These are phyloP conservation scores for Pipistrellus kuhlii DNA, from an alignment of 2,797 vertebrate genomes.

Conservation along the genomic window DNA sequence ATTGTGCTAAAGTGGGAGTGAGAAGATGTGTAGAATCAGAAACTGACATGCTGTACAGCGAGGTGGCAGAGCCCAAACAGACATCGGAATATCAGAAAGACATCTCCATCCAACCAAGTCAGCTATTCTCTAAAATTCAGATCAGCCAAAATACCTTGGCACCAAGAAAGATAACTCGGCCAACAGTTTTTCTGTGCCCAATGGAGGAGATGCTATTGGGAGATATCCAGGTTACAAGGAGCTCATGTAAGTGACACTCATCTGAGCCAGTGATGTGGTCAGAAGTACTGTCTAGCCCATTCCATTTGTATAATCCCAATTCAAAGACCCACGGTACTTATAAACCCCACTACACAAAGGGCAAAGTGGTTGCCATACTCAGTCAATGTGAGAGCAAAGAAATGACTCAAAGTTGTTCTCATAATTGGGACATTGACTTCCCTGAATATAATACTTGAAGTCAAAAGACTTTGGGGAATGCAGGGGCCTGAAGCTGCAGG, in stretches of 20 bases:
- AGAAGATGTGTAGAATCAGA: background rate
- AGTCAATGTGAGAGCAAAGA: background rate
- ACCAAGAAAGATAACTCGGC: background rate
- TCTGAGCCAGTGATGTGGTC: background rate
- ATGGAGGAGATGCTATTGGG: background rate
- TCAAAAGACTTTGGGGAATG: background rate
- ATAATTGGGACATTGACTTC: background rate
- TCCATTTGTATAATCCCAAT: background rate
- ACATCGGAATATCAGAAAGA: background rate
- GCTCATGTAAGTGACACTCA: background rate
- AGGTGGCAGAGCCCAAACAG: background rate
- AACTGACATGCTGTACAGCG: background rate
- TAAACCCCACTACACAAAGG: background rate
- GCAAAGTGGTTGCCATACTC: background rate
- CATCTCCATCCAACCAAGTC: background rate
- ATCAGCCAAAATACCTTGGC: background rate
- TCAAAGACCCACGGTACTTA: background rate
- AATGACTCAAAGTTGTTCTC: background rate
- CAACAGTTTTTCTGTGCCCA: background rate
- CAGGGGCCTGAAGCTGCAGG: too few species aligned
- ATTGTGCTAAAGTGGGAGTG: fast-evolving
- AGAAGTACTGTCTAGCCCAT: background rate
- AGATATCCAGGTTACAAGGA: background rate
- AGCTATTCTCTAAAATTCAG: background rate
- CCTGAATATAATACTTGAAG: background rate